phyloP scores from a whole-genome alignment of 2,113 vertebrate species.

The Limnothrissa miodon region DNA sequence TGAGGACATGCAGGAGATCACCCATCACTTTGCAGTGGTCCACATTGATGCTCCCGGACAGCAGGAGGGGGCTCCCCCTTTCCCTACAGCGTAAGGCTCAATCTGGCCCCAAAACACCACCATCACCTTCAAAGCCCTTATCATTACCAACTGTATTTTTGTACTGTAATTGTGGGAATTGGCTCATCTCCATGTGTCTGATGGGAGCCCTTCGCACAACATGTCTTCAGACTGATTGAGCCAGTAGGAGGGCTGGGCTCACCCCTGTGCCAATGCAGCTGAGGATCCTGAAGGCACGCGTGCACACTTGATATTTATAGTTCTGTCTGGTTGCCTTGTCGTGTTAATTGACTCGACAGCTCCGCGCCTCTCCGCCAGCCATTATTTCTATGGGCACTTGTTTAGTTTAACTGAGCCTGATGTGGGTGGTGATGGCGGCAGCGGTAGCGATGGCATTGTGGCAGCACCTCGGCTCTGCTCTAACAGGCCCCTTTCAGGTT shows the following conservation, averaged over 20 bases:
- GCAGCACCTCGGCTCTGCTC: not conserved
- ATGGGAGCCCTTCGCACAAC: not conserved
- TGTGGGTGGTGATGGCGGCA: no score
- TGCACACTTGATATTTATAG: not conserved
- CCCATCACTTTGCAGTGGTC: slow-evolving; percentile 91
- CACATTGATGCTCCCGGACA: slow-evolving; percentile 94
- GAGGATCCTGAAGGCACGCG: not conserved
- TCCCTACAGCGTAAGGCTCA: slow-evolving; percentile 83
- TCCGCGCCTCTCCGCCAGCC: not conserved
- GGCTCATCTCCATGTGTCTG: not conserved
- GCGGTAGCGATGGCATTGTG: not conserved
- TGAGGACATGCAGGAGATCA: slow-evolving; percentile 95
- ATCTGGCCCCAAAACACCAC: not conserved
- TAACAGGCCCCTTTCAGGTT: not conserved
- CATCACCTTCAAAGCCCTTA: not conserved
- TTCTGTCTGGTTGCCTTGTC: not conserved
- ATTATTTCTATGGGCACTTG: not conserved
- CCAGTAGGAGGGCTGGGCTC: not conserved
- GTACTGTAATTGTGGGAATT: not conserved
- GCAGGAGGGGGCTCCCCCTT: slow-evolving; percentile 86
- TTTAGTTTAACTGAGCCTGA: not conserved
- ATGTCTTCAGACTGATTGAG: not conserved
- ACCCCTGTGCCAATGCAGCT: not conserved
- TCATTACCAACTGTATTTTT: not conserved
- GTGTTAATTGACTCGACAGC: not conserved